These are phyloP conservation scores for Amiota minor DNA, from an alignment of 2,888 invertebrate genomes.

Conservation along the genomic window DNA sequence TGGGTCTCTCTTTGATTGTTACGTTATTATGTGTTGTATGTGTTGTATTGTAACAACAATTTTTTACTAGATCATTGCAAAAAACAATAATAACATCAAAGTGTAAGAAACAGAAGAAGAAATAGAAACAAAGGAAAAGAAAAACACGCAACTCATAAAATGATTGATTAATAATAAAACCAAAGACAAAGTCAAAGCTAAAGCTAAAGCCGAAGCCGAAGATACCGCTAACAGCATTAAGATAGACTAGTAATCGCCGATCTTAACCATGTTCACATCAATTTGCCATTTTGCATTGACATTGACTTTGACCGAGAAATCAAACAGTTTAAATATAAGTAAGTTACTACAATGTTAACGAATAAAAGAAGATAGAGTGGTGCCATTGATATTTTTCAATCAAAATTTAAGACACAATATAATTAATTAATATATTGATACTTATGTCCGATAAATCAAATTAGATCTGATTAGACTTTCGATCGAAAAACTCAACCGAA, in stretches of 20 bases:
- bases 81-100: constrained; percentile 32
- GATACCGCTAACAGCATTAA: constrained; percentile 34
- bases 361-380: too few species aligned
- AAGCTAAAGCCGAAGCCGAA: constrained; percentile 35
- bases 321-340: constrained; percentile 30
- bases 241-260: constrained; percentile 27
- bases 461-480: too few species aligned
- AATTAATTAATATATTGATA: too few species aligned
- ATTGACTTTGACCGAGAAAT: constrained; percentile 69
- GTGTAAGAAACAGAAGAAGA: constrained; percentile 12
- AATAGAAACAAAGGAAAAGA: not conserved
- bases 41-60: not conserved
- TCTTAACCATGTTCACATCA: not conserved
- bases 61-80: constrained; percentile 51
- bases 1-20: not conserved
- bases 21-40: not conserved
- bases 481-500: too few species aligned
- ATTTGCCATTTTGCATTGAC: constrained; percentile 63
- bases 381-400: too few species aligned
- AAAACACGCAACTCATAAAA: constrained; percentile 14
- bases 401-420: too few species aligned
- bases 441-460: too few species aligned
- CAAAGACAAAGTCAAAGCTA: not conserved
- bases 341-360: too few species aligned
- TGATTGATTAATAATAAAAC: constrained; percentile 35